Evolutionary conservation across 2,888 invertebrate species (phyloP).

Genomic region (Aelia acuminata): DNA sequence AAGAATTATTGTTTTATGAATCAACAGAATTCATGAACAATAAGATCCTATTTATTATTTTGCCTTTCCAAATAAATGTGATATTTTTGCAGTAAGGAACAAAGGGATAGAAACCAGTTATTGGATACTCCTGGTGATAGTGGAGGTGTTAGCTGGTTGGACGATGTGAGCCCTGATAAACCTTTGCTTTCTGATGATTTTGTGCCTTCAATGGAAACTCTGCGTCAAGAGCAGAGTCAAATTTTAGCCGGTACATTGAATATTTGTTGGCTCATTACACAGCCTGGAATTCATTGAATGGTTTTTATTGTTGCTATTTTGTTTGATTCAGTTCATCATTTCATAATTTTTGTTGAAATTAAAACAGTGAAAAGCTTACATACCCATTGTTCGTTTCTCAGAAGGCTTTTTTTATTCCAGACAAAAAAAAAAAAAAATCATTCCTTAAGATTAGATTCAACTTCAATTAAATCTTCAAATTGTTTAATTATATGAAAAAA

Average conservation of each 20-base stretch:
- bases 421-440: too few species aligned
- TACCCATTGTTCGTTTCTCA: too few species aligned
- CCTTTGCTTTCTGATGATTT: constrained; percentile 52
- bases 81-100: constrained; percentile 34
- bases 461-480: too few species aligned
- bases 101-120: constrained; percentile 25
- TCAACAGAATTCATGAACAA: too few species aligned
- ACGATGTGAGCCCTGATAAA: constrained; percentile 41
- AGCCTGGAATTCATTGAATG: too few species aligned
- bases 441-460: too few species aligned
- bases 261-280: background rate
- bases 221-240: constrained; percentile 38
- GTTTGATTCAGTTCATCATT: too few species aligned
- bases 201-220: constrained; percentile 55
- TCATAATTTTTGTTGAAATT: too few species aligned
- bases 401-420: too few species aligned
- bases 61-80: background rate
- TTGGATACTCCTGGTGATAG: constrained; percentile 24
- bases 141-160: constrained; percentile 52
- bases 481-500: too few species aligned
- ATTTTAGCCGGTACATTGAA: constrained; percentile 43
- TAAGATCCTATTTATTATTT: background rate
- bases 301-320: too few species aligned
- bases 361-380: too few species aligned
- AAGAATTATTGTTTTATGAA: background rate